phyloP scores from a whole-genome alignment of 2,888 invertebrate species.

The Noctua janthina region DNA sequence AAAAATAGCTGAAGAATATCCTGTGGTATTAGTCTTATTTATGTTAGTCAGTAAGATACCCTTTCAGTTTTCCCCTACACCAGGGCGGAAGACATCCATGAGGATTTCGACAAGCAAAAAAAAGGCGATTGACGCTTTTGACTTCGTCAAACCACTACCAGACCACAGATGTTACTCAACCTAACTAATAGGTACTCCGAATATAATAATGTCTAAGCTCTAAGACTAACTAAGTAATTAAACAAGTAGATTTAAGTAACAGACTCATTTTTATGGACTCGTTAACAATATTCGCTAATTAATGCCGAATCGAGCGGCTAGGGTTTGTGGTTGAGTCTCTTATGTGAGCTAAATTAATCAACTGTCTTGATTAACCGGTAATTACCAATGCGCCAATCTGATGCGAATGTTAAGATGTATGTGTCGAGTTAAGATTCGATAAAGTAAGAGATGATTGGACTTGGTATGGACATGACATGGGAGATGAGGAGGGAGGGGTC shows the following conservation, averaged over 20 bases:
- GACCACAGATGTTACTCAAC: not conserved
- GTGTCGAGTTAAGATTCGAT: no score
- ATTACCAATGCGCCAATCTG: not conserved
- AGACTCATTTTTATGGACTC: not conserved
- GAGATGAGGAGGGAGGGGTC: no score
- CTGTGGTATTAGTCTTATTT: not conserved
- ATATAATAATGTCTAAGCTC: not conserved
- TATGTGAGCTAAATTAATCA: not conserved
- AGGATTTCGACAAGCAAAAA: not conserved
- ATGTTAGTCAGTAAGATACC: not conserved
- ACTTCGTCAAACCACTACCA: not conserved
- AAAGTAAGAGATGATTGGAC: no score
- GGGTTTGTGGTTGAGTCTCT: not conserved
- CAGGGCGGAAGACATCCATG: not conserved
- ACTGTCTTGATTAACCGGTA: not conserved
- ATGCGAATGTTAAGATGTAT: no score
- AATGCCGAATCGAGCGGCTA: not conserved
- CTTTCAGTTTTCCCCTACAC: not conserved
- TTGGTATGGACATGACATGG: no score
- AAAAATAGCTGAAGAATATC: not conserved
- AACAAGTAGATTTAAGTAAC: not conserved
- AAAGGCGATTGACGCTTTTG: no score
- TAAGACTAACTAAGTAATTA: not conserved
- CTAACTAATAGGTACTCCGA: not conserved
- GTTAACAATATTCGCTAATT: constrained; percentile 18